Conservation (phyloP, 2,797 vertebrate species). For the Peromyscus nudipes region DNA sequence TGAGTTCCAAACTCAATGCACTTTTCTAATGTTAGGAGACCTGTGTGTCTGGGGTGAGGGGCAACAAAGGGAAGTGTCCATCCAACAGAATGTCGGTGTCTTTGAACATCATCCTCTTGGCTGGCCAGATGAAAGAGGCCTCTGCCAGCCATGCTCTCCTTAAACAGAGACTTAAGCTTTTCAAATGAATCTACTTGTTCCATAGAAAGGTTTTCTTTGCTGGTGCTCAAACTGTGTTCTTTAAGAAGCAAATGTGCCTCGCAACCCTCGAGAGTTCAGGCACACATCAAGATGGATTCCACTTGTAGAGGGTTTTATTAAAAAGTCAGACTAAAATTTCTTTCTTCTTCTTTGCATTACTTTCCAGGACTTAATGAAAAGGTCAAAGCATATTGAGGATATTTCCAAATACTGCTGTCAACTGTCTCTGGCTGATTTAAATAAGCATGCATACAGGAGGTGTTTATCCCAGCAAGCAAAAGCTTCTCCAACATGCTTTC, state of each 20-base stretch:
- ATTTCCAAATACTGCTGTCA: conserved; percentile 63
- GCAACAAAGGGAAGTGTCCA: conserved; percentile 72
- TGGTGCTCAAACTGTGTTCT: conserved; percentile 60
- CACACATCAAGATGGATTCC: background rate
- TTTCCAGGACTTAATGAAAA: conserved; percentile 73
- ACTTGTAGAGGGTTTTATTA: conserved; percentile 56
- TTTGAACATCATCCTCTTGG: conserved; percentile 68
- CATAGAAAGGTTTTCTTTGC: conserved; percentile 67
- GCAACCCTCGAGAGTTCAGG: background rate
- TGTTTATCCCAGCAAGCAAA: conserved; percentile 50
- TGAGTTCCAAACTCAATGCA: conserved; percentile 78
- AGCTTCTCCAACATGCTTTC: conserved; percentile 52
- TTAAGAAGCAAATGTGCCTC: conserved; percentile 48
- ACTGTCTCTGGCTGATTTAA: conserved; percentile 44
- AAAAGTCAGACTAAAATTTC: conserved; percentile 64
- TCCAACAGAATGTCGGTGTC: conserved; percentile 76
- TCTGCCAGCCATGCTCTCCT: conserved; percentile 63
- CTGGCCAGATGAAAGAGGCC: conserved; percentile 74
- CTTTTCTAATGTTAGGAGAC: conserved; percentile 69
- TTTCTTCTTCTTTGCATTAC: conserved; percentile 49
- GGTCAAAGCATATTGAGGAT: conserved; percentile 53
- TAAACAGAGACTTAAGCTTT: conserved; percentile 74
- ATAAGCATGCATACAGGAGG: conserved; percentile 30
- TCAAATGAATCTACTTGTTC: conserved; percentile 60
- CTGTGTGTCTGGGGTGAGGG: conserved; percentile 43